phyloP scores from a whole-genome alignment of 2,797 vertebrate genomes.

The Coracias cyanogaster region DNA sequence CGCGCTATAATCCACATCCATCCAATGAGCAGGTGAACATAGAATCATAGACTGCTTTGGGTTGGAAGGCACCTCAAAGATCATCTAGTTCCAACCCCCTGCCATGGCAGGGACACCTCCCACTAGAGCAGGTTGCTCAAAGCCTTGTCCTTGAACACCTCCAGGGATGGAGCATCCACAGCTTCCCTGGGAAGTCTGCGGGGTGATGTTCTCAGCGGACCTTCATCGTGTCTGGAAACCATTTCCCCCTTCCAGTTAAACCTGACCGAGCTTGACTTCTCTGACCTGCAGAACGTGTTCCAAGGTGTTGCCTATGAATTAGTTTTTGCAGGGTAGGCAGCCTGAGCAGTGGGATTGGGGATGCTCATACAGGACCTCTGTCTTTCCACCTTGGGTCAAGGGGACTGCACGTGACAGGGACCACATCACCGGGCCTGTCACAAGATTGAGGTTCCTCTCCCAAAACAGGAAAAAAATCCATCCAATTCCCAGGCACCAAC shows the following conservation, averaged over 20 bases:
- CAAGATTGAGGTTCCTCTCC: not conserved
- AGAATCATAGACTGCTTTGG: too few relatives aligned
- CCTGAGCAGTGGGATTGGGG: not conserved
- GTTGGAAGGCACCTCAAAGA: too few relatives aligned
- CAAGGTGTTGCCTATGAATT: not conserved
- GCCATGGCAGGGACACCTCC: too few relatives aligned
- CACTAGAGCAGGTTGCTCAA: too few relatives aligned
- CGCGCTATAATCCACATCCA: fast-evolving
- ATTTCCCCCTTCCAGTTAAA: not conserved
- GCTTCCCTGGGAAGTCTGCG: too few relatives aligned
- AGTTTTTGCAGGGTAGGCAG: not conserved
- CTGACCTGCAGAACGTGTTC: not conserved
- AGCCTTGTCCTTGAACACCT: too few relatives aligned
- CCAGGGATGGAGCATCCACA: too few relatives aligned
- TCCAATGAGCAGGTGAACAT: fast-evolving
- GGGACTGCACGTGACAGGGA: not conserved
- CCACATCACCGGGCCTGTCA: not conserved
- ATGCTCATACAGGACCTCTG: fast-evolving
- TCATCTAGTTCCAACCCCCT: too few relatives aligned
- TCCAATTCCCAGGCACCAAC: not conserved
- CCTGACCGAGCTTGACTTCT: not conserved
- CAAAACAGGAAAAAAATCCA: not conserved
- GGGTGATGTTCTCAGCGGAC: not conserved
- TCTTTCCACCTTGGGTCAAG: not conserved
- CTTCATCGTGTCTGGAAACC: not conserved